Conservation (phyloP, 2,888 invertebrate species). For the Sarcophaga rosellei region DNA sequence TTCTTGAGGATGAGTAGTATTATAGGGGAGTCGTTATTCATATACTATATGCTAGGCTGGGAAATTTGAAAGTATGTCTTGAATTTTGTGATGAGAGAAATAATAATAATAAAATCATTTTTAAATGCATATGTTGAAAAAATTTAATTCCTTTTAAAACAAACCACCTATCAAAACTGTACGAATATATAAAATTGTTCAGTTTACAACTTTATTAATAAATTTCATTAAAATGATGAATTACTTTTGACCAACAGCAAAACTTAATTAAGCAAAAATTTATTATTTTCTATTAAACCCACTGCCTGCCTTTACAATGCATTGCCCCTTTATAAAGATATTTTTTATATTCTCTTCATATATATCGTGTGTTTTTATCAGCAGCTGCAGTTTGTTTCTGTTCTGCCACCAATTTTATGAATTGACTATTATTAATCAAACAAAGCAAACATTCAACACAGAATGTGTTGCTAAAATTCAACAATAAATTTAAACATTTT, state of each 20-base stretch:
- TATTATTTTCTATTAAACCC: slow-evolving; percentile 6
- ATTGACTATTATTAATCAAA: neutral
- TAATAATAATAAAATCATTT: too few species aligned
- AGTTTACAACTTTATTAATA: neutral
- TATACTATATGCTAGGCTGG: too few species aligned
- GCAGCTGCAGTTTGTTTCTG: slow-evolving; percentile 51
- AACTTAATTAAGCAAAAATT: neutral
- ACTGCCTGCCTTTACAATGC: slow-evolving; percentile 32
- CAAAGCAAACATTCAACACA: neutral
- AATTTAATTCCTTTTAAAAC: neutral
- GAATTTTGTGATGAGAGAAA: too few species aligned
- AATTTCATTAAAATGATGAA: neutral
- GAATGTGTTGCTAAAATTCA: neutral
- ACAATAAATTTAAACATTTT: neutral
- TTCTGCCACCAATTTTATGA: neutral
- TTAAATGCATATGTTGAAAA: too few species aligned
- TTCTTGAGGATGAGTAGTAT: too few species aligned
- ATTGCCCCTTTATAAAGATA: neutral
- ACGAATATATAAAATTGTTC: neutral
- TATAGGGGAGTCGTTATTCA: too few species aligned
- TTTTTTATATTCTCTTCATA: neutral
- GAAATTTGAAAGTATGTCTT: too few species aligned
- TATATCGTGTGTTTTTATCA: slow-evolving; percentile 1
- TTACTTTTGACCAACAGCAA: neutral
- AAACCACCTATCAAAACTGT: neutral